A percentile compares a stretch with the other conserved stretches of the same genome.
Conservation (phyloP, 2,113 vertebrate genomes). For the Chaenogobius annularis region DNA sequence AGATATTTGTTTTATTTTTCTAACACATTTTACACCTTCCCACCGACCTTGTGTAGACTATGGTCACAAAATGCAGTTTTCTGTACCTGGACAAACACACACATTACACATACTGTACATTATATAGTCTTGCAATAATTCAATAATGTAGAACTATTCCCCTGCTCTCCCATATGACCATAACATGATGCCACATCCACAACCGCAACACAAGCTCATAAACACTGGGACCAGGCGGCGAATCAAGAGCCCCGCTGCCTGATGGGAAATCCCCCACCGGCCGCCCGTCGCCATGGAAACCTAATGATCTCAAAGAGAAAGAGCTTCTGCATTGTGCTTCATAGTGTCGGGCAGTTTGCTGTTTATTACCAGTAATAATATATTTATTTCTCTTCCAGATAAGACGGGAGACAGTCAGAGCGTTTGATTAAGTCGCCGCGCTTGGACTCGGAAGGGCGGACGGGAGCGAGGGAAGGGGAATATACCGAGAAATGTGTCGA, state of each 20-base stretch:
- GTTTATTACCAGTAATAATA: not conserved
- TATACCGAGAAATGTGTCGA: not conserved
- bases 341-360: not conserved
- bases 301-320: not conserved
- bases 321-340: not conserved
- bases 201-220: not conserved
- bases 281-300: conserved; percentile 3
- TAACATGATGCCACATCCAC: not conserved
- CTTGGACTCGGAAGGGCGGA: not conserved
- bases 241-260: not conserved
- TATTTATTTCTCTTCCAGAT: not conserved
- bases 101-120: not conserved
- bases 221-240: not conserved
- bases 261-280: not conserved
- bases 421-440: not conserved
- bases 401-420: not conserved
- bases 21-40: no score
- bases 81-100: not conserved
- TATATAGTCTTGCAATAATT: not conserved
- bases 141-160: not conserved
- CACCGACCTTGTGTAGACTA: not conserved
- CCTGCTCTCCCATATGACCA: not conserved
- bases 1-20: no score
- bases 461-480: not conserved
- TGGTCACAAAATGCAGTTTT: not conserved